Evolutionary conservation across 1,140 invertebrate species (phyloP).

Genomic region (Babylonia areolata): DNA sequence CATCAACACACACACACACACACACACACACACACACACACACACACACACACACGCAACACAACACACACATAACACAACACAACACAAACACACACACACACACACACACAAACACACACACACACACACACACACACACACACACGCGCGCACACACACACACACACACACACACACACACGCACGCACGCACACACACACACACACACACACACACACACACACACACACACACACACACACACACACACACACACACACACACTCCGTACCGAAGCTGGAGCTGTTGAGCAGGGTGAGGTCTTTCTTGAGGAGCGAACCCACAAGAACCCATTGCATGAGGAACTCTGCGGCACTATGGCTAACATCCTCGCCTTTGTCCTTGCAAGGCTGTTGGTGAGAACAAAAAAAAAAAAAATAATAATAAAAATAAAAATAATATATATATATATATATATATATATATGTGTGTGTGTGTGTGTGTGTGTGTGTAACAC

Average conservation of each 20-base stretch:
- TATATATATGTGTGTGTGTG: no score
- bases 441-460: no score
- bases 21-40: no score
- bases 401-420: no score
- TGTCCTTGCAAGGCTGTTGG: conserved; percentile 68
- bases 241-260: background rate
- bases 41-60: no score
- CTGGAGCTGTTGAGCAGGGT: conserved; percentile 77
- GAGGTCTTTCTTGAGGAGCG: conserved; percentile 77
- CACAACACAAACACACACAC: background rate
- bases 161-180: background rate
- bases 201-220: background rate
- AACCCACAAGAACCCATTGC: conserved; percentile 77
- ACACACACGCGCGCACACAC: background rate
- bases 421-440: no score
- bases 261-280: conserved; percentile 73
- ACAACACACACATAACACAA: background rate
- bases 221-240: background rate
- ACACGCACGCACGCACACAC: background rate
- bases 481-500: no score
- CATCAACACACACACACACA: no score
- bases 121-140: background rate
- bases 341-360: conserved; percentile 76
- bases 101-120: background rate
- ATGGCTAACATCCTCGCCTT: conserved; percentile 62